phyloP scores from a whole-genome alignment of 2,888 invertebrate species.

The Hypomecis atomaria region DNA sequence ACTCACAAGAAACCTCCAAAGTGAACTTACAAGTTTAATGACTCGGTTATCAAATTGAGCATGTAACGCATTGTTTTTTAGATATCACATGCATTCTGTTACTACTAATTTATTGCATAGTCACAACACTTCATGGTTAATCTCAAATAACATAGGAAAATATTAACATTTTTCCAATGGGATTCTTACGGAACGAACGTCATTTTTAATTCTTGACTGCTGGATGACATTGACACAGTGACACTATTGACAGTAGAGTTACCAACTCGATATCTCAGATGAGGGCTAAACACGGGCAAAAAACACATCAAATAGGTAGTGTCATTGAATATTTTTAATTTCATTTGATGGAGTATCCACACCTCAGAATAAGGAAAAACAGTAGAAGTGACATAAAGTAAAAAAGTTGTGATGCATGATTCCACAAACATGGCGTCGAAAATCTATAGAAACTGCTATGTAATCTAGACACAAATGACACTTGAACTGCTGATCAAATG shows the following conservation, averaged over 20 bases:
- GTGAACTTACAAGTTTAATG: conserved; percentile 67
- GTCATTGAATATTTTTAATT: too few relatives aligned
- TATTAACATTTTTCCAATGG: conserved; percentile 47
- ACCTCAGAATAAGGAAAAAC: too few relatives aligned
- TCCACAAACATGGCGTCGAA: too few relatives aligned
- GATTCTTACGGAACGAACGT: conserved; percentile 53
- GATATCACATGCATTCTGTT: conserved; percentile 50
- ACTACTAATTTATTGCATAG: conserved; percentile 48
- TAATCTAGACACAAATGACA: too few relatives aligned
- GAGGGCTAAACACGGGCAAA: too few relatives aligned
- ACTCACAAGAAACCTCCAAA: conserved; percentile 66
- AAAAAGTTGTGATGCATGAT: too few relatives aligned
- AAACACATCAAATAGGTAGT: too few relatives aligned
- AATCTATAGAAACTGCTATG: too few relatives aligned
- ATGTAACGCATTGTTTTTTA: conserved; percentile 47
- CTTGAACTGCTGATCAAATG: too few relatives aligned
- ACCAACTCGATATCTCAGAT: too few relatives aligned
- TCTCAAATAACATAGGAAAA: conserved; percentile 21
- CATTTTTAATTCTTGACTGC: not conserved
- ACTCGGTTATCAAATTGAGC: conserved; percentile 46
- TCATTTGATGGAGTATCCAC: too few relatives aligned
- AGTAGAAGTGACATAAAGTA: too few relatives aligned
- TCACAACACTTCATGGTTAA: conserved; percentile 35
- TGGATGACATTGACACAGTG: not conserved
- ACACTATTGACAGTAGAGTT: not conserved